Base-by-base conservation (phyloP, 2,888 invertebrate species). In the Nasonovia ribisnigri region DNA sequence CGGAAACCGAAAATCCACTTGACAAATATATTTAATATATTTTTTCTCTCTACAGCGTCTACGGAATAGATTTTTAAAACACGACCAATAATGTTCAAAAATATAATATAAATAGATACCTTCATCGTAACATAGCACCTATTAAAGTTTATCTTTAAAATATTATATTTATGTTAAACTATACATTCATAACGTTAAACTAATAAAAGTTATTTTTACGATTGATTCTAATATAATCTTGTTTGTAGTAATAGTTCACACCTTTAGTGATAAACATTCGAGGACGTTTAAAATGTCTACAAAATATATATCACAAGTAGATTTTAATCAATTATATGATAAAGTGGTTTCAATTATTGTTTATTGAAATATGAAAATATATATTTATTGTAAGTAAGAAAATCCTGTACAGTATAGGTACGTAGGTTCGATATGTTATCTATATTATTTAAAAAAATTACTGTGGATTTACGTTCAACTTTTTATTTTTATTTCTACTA, bases 1-100 rank as follows among this genome's bases (percentile, higher is more conserved):
- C 20, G 88, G 48, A 88, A 92, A 88, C 48, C 36, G 46, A 92
- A 91, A 91, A 91, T 46, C 91, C 86, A 88, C 67, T 88, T 88
- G 29, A 29, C 48, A 48, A 88, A 46, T 46, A 51, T 42, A 88
- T 88, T 92, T 51, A 67, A 88, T 54, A 43, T 54, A 42, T 42
- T 88, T 46, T 16, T 16, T 77, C 5, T 89, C 46, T 0, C 48
- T 46, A 6, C 43, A n/a, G 36, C 5, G n/a, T 88, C 20, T 88
- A 57, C 67, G 6, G 20, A 91, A 84, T 54, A 54, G 54, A 91
- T 91, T 54, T 84, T 84, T 26, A 43, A 91, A 91, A 42, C 42
- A 10, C 91, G 0, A 42, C 29, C 54, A 84, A 91, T 91, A 84
- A 84, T 91, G 16, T 20, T 67, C 36, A 16, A 67, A 1, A 5